These are phyloP conservation scores for Tetraneura akinire DNA, from an alignment of 1,140 invertebrate species.

Conservation along the genomic window DNA sequence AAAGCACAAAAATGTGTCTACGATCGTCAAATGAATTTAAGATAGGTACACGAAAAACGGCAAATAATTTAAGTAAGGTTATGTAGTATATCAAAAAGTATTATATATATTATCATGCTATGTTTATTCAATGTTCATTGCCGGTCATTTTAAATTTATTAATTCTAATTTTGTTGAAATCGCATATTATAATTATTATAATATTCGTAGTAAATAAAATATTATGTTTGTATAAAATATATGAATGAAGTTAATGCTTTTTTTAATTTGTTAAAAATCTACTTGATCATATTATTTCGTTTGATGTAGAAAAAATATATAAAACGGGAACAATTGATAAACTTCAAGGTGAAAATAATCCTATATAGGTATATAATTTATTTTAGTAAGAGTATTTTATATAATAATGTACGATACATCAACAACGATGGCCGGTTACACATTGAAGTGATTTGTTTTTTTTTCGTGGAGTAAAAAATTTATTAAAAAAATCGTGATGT, in stretches of 20 bases:
- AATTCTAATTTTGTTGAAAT: too few species aligned
- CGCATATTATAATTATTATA: too few species aligned
- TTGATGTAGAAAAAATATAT: neutral
- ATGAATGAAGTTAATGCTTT: too few species aligned
- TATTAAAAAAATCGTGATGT: conserved; percentile 13
- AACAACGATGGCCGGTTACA: neutral
- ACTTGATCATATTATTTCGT: neutral
- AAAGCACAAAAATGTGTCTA: too few species aligned
- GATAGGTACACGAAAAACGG: too few species aligned
- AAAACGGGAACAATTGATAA: neutral
- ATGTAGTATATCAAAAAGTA: too few species aligned
- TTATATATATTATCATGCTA: too few species aligned
- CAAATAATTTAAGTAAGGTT: too few species aligned
- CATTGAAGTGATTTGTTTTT: conserved; percentile 10
- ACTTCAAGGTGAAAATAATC: neutral
- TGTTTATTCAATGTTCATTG: too few species aligned
- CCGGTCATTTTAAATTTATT: too few species aligned
- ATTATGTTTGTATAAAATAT: too few species aligned
- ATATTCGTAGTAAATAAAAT: too few species aligned
- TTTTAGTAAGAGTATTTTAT: neutral
- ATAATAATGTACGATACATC: conserved; percentile 9
- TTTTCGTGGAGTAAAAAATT: neutral
- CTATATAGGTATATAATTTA: neutral
- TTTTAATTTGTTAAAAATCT: neutral
- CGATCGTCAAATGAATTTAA: neutral